Evolutionary conservation across 2,797 vertebrate genomes (phyloP), one percentile per base, ranked within the genome.

Genomic region (Siniperca undulata): DNA sequence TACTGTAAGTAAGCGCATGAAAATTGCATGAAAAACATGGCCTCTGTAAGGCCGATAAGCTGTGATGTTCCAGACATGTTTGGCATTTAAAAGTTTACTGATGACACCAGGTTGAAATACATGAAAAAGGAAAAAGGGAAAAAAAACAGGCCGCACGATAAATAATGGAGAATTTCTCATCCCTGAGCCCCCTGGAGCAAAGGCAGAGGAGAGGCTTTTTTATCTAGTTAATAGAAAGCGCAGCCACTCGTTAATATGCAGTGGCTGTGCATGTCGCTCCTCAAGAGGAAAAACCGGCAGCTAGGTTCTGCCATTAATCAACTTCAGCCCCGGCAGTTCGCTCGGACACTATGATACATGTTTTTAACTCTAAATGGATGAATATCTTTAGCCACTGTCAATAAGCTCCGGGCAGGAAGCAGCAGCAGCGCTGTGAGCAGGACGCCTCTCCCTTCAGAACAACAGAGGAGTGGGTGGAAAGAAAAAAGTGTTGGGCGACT

Each of bases 221-320:
- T 98, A 99, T 99, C 98, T 99, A 97, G 97, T 98, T 99, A 99
- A 99, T 99, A 99, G 98, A 99, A 99, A 99, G 97, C 91, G 91
- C 97, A 97, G 96, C 97, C 97, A 97, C 97, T 98, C 97, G 97
- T 99, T 99, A 99, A 99, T 99, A 99, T 99, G 98, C 98, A 97
- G 98, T 97, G 97, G 96, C 96, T 96, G 96, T 93, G 92, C 87
- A 92, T 97, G 96, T 96, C 97, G 96, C 96, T 97, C 97, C 98
- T 97, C 97, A 91, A 93, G 94, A 95, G 94, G 88, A 96, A 96
- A 97, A 98, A 98, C 97, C 97, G 96, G 97, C 96, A 98, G 97
- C 97, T 96, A 97, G 96, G 96, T 97, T 98, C 97, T 95, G 96
- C 97, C 98, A 99, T 99, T 99, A 99, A 99, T 99, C 98, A 99